A percentile compares a stretch with the other conserved stretches of the same genome.
phyloP scores from a whole-genome alignment of 1,140 invertebrate species.

The Lanistes nyassanus region DNA sequence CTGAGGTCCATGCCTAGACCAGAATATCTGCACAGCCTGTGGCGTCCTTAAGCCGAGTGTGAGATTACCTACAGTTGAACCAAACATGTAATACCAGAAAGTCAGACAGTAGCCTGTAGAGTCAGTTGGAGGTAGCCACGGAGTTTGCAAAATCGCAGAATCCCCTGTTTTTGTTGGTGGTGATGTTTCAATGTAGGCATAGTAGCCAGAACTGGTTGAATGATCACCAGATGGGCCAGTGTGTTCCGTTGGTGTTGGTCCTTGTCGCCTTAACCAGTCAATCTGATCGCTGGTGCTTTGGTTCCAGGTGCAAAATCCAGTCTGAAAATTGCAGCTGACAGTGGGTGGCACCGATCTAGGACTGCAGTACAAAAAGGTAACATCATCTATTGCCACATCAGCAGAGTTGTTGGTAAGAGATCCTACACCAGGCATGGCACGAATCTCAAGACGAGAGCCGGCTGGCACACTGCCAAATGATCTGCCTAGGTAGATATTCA shows the following conservation, averaged over 20 bases:
- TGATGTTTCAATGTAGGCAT: constrained; percentile 51
- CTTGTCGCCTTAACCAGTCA: constrained; percentile 78
- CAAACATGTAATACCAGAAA: constrained; percentile 81
- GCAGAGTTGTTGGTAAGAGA: constrained; percentile 64
- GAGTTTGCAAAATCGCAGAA: constrained; percentile 48
- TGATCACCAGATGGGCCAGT: constrained; percentile 82
- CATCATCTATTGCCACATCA: constrained; percentile 79
- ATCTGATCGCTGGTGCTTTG: constrained; percentile 80
- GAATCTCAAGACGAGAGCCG: constrained; percentile 13
- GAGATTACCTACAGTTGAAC: constrained; percentile 62
- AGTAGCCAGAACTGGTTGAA: constrained; percentile 71
- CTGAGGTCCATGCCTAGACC: constrained; percentile 51
- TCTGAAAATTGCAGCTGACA: constrained; percentile 78
- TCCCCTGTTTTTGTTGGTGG: constrained; percentile 52
- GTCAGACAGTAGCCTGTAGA: constrained; percentile 17
- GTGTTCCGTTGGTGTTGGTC: constrained; percentile 56
- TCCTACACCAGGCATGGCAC: constrained; percentile 1
- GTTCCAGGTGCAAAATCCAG: constrained; percentile 78
- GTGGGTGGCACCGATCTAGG: constrained; percentile 14
- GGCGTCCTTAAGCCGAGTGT: constrained; percentile 34
- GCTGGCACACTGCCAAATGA: not conserved
- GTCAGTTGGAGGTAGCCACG: constrained; percentile 36
- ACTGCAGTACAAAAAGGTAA: constrained; percentile 69
- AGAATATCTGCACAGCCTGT: constrained; percentile 23
- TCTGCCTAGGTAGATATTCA: constrained; percentile 13